A percentile compares a stretch with the other conserved stretches of the same genome.
Conservation (phyloP, 2,888 invertebrate genomes). For the Andrena minutula region DNA sequence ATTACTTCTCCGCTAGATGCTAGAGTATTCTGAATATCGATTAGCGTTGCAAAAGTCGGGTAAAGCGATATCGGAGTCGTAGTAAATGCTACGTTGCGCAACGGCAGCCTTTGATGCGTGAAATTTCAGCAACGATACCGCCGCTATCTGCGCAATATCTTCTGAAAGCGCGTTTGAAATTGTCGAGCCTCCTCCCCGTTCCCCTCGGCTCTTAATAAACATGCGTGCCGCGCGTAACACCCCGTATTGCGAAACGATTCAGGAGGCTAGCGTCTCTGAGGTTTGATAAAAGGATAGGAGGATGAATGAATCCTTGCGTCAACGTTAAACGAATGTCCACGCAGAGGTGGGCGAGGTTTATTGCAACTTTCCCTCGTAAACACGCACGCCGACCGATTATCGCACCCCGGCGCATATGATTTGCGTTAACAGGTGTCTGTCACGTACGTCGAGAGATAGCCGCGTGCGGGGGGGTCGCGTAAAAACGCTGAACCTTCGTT, state of each 20-base stretch:
- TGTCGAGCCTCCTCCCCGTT: background rate
- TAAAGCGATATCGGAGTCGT: slow-evolving; percentile 15
- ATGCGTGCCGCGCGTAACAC: background rate
- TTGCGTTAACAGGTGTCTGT: slow-evolving; percentile 46
- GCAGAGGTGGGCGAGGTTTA: slow-evolving; percentile 11
- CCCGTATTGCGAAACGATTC: background rate
- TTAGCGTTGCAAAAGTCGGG: background rate
- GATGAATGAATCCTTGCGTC: background rate
- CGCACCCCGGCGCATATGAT: slow-evolving; percentile 11
- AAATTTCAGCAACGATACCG: slow-evolving; percentile 28
- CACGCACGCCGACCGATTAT: slow-evolving; percentile 34
- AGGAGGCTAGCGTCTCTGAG: too few species aligned
- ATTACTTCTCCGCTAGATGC: background rate
- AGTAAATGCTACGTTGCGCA: slow-evolving; percentile 14
- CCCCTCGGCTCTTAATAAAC: background rate
- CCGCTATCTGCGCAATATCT: slow-evolving; percentile 4
- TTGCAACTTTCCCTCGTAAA: slow-evolving; percentile 27
- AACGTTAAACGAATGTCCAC: background rate
- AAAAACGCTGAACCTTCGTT: slow-evolving; percentile 11
- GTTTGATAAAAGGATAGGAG: background rate
- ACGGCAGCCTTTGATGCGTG: slow-evolving; percentile 16
- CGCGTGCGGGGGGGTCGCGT: background rate
- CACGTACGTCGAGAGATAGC: background rate
- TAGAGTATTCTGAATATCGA: slow-evolving; percentile 8
- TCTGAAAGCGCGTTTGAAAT: slow-evolving; percentile 2